phyloP scores from a whole-genome alignment of 2,888 invertebrate genomes.

The Julus scanicus region DNA sequence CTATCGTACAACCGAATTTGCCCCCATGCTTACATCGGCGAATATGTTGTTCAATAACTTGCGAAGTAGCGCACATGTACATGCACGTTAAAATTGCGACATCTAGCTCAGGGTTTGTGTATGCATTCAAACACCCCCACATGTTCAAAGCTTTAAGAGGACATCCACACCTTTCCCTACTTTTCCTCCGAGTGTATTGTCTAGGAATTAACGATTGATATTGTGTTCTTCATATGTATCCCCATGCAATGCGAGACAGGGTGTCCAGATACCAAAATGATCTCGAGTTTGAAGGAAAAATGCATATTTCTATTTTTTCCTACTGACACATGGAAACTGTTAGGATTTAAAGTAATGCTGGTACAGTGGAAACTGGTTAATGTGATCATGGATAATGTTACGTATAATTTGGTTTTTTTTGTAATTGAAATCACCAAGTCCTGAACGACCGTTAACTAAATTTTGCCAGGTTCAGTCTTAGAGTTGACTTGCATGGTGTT shows the following conservation, averaged over 20 bases:
- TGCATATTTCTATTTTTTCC: no score
- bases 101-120: conserved; percentile 18
- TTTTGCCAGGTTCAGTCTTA: no score
- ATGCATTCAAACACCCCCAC: conserved; percentile 4
- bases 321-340: no score
- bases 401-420: no score
- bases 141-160: not conserved
- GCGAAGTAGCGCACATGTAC: not conserved
- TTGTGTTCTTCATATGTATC: not conserved
- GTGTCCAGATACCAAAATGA: not conserved
- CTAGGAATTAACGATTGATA: not conserved
- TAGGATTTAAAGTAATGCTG: no score
- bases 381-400: no score
- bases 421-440: no score
- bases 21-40: not conserved
- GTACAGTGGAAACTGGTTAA: no score
- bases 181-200: not conserved
- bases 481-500: no score
- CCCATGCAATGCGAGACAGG: not conserved
- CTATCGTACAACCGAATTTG: not conserved
- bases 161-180: not conserved
- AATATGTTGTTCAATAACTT: not conserved
- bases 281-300: not conserved
- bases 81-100: conserved; percentile 3
- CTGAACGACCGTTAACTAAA: no score